Percentiles rank a stretch among this genome's conserved stretches.
Conservation (phyloP, 30 jellyfish, hydroid and myxozoan species). For the Cassiopea xamachana region DNA sequence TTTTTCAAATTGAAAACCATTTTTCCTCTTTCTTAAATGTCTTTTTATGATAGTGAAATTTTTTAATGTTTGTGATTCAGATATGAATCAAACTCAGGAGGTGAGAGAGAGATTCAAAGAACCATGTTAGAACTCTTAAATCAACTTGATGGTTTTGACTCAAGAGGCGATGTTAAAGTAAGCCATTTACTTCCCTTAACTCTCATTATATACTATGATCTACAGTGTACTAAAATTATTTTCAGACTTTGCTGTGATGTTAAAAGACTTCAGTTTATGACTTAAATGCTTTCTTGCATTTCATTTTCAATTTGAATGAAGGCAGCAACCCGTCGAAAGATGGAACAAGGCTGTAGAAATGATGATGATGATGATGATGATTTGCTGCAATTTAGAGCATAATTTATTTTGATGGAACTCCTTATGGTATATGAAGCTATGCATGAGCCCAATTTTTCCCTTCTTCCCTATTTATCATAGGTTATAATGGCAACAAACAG, state of each 20-base stretch:
- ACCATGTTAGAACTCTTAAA: conserved; percentile 97
- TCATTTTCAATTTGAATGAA: too few relatives aligned
- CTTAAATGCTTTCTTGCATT: too few relatives aligned
- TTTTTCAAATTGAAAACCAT: too few relatives aligned
- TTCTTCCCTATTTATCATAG: conserved; percentile 12
- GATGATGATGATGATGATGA: too few relatives aligned
- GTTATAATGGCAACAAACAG: conserved; percentile 99
- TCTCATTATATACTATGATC: background rate
- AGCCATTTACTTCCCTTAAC: background rate
- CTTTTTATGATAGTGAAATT: background rate
- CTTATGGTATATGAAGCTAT: background rate
- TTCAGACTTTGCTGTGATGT: too few relatives aligned
- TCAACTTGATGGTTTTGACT: conserved; percentile 99
- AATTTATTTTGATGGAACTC: background rate
- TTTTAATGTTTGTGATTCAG: background rate
- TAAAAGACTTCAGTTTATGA: too few relatives aligned
- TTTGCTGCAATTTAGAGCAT: too few relatives aligned
- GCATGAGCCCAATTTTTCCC: background rate
- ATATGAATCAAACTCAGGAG: conserved; percentile 99
- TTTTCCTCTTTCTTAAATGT: background rate
- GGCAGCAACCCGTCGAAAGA: too few relatives aligned
- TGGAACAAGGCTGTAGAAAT: too few relatives aligned
- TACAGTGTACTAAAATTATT: too few relatives aligned
- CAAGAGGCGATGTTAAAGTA: conserved; percentile 98
- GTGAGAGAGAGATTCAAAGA: conserved; percentile 99